phyloP scores from a whole-genome alignment of 1,140 invertebrate genomes.

The Onthophagus taurus region DNA sequence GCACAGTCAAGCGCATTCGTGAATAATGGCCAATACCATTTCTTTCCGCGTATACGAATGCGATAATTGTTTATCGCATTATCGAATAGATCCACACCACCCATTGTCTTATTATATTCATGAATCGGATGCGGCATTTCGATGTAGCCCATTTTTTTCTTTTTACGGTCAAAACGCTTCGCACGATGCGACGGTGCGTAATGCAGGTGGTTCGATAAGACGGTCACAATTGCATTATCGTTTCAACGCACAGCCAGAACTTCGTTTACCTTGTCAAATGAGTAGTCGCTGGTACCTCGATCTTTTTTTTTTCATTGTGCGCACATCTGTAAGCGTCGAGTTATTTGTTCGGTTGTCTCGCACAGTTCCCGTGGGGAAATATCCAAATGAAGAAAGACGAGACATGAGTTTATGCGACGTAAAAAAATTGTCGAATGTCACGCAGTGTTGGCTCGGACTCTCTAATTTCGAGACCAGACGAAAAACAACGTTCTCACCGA shows the following conservation, averaged over 20 bases:
- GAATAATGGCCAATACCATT: neutral
- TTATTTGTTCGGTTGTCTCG: neutral
- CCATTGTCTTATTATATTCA: too few species aligned
- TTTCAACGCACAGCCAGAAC: too few species aligned
- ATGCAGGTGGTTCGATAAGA: neutral
- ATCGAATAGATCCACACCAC: neutral
- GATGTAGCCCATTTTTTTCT: neutral
- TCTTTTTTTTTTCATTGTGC: too few species aligned
- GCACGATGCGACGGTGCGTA: neutral
- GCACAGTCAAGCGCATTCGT: neutral
- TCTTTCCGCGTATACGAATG: neutral
- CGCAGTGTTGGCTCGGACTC: too few species aligned
- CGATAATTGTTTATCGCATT: neutral
- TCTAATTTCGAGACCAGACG: too few species aligned
- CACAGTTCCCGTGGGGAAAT: neutral
- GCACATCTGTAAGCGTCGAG: too few species aligned
- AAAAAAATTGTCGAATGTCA: too few species aligned
- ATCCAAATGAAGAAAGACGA: neutral
- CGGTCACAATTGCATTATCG: neutral
- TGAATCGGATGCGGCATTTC: too few species aligned
- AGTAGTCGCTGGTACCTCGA: too few species aligned
- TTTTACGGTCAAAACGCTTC: neutral
- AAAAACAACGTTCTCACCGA: neutral
- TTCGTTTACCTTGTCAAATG: too few species aligned
- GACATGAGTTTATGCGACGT: too few species aligned